Evolutionary conservation across 2,888 invertebrate species (phyloP), one percentile per base, ranked within the genome.

Genomic region (Hypercompe scribonia): DNA sequence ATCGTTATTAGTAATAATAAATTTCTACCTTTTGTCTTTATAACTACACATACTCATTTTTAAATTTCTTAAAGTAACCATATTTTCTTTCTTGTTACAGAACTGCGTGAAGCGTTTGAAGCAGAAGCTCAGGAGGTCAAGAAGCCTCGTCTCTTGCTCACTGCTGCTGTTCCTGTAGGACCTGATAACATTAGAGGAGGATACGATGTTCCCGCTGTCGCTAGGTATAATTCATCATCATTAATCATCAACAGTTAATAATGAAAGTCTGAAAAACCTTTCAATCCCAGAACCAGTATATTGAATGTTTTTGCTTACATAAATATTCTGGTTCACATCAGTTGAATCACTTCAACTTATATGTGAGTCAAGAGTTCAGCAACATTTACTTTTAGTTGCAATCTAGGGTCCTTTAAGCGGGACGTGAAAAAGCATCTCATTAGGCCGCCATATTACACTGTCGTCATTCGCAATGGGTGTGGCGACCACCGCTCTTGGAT

Each of bases 141-240:
- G 91, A 98, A 98, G 89, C 97, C 97, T 0, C 97, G 98, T 77
- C 96, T 99, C 15, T 94, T 99, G 36, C 96, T 99, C 63, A 97
- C 98, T 0, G 99, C 99, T 0, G 99, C 99, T 3, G 99, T 99
- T 0, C 99, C 99, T 0, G 99, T 99, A 0, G 99, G 99, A 10
- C 98, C 99, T 10, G 99, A 99, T 87, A 99, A 99, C 91, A 97
- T 99, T 80, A 98, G 98, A 90, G 97, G 97, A 63, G 99, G 99
- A 70, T 99, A 99, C 86, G 99, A 99, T 90, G 99, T 99, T 0
- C 99, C 99, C 0, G 98, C 98, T 67, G 98, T 99, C 4, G 97
- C 98, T 71, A 97, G 97, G 97, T 97, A 89, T 81, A 18, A 3
- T 21, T 46, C 15, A 5, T 46, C 46, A 21, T 46, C 0, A 21